Base-by-base conservation (phyloP, 2,888 invertebrate genomes). In the Tortricodes alternella region DNA sequence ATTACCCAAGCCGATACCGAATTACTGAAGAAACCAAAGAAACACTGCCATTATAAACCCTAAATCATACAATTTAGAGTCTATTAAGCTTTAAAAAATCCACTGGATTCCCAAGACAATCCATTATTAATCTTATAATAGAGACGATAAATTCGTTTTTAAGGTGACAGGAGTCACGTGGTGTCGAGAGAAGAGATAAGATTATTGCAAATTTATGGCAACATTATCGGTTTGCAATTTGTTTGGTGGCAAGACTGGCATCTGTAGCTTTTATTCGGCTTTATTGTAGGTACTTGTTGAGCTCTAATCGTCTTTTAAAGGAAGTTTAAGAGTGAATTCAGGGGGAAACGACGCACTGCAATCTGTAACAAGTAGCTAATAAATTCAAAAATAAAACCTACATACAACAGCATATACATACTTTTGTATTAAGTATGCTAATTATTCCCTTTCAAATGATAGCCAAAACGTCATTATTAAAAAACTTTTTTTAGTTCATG, bases 161-260 rank as follows among this genome's bases (percentile, higher is more conserved):
- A 13, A 8, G 3, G n/a, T 11, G 19, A n/a, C 38, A 9, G 18
- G 13, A 2, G 2, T 29, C 3, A 13, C 16, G 6, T 6, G 5
- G 13, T 2, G 24, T 24, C 27, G 16, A 46, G 21, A 27, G 13
- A 46, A 53, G 8, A 48, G 49, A 55, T 55, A 43, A 55, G 55
- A 55, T 55, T 43, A 27, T 49, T 27, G 21, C 43, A 49, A 49
- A 43, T 55, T 49, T 55, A 55, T 49, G 43, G 43, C 49, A 49
- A 43, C 55, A 37, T 43, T 55, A 55, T 43, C 49, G 41, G 27
- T 19, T 35, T 19, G 35, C 48, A 49, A 49, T 55, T 49, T 48
- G 55, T 49, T 49, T 55, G 41, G 44, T 44, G 39, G 53, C 18
- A 48, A 55, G 1, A 13, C 32, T 13, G 32, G 13, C 48, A 41